Percentiles rank a stretch among this genome's conserved stretches.
Conservation (phyloP, 2,888 invertebrate genomes). For the Chironomus riparius region DNA sequence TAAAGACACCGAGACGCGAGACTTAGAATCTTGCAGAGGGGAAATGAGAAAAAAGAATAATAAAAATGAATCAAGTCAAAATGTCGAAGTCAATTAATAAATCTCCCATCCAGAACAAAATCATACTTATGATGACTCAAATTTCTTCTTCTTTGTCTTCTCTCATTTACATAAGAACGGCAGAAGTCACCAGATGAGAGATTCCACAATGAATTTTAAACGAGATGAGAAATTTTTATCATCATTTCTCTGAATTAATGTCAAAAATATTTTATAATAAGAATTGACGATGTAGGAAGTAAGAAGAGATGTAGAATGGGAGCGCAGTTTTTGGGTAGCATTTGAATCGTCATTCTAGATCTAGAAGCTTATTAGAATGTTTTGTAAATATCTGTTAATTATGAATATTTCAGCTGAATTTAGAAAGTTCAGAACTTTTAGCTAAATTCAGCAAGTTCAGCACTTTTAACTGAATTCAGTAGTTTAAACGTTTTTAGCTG, state of each 20-base stretch:
- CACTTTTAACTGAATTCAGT: neutral
- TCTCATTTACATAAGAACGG: neutral
- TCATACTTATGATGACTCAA: neutral
- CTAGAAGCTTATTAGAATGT: too few relatives aligned
- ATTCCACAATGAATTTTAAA: neutral
- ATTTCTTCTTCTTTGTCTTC: neutral
- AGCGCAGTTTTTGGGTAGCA: too few relatives aligned
- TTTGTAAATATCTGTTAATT: too few relatives aligned
- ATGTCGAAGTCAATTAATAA: constrained; percentile 17
- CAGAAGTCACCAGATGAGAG: neutral
- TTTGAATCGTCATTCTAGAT: too few relatives aligned
- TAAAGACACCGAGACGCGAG: too few relatives aligned
- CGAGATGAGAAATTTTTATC: neutral
- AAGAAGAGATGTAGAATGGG: too few relatives aligned
- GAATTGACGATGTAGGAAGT: neutral
- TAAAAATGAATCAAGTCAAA: neutral
- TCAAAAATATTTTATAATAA: neutral
- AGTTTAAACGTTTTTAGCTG: neutral
- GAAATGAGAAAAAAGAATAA: neutral
- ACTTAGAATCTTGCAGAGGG: neutral
- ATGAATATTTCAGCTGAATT: too few relatives aligned
- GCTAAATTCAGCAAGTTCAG: too few relatives aligned
- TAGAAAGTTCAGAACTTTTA: too few relatives aligned
- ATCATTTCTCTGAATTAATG: neutral
- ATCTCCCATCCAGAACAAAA: constrained; percentile 22